Percentiles rank a stretch among this genome's conserved stretches.
phyloP scores from a whole-genome alignment of 2,113 vertebrate species.

The Grus americana region DNA sequence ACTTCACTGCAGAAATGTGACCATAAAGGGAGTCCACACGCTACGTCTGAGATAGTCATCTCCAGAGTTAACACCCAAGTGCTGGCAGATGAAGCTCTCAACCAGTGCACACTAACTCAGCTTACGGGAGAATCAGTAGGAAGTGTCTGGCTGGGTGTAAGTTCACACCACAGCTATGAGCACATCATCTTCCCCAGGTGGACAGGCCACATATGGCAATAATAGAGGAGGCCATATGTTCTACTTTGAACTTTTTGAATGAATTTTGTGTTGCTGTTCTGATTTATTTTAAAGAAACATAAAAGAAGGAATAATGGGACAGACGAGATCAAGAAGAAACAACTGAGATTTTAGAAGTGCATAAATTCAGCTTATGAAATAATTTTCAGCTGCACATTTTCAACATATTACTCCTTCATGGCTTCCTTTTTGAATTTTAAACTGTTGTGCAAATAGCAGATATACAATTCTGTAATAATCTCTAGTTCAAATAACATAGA shows the following conservation, averaged over 20 bases:
- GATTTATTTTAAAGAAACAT: background rate
- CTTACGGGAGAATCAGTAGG: background rate
- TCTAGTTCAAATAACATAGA: background rate
- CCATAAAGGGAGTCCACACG: background rate
- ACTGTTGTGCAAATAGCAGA: background rate
- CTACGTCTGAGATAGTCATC: background rate
- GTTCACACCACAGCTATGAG: background rate
- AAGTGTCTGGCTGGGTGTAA: background rate
- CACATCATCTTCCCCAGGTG: background rate
- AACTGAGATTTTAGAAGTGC: fast-evolving
- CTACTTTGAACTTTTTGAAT: background rate
- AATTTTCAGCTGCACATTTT: background rate
- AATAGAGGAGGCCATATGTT: background rate
- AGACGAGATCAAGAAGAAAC: background rate
- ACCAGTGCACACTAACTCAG: background rate
- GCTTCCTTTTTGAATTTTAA: background rate
- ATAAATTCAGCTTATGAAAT: background rate
- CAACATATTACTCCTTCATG: background rate
- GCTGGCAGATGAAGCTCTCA: background rate
- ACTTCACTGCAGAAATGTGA: background rate
- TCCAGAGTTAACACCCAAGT: background rate
- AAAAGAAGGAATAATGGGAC: background rate
- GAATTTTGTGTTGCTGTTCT: background rate
- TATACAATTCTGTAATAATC: background rate
- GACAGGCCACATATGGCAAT: background rate